Percentiles rank a stretch among this genome's conserved stretches.
Conservation (phyloP, 1,140 invertebrate species). For the Ostrea denselamellosa region DNA sequence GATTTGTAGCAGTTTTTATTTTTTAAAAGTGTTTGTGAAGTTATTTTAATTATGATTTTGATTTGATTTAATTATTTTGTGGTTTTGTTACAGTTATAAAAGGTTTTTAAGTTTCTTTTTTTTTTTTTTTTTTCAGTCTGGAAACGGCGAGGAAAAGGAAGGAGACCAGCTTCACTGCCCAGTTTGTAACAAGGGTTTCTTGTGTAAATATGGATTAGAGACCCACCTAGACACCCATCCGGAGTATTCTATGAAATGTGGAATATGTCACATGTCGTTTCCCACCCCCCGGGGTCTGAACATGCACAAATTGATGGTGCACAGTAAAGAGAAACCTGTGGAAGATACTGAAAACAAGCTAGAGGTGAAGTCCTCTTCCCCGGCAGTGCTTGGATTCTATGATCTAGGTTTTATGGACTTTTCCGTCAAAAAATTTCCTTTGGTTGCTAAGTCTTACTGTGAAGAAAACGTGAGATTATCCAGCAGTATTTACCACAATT, state of each 20-base stretch:
- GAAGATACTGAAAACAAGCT: slow-evolving; percentile 51
- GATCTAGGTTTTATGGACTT: slow-evolving; percentile 90
- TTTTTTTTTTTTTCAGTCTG: slow-evolving; percentile 39
- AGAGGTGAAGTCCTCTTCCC: slow-evolving; percentile 42
- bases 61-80: slow-evolving; percentile 19
- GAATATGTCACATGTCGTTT: slow-evolving; percentile 85
- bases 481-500: slow-evolving; percentile 83
- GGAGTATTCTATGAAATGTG: slow-evolving; percentile 85
- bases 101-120: background rate
- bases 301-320: slow-evolving; percentile 83
- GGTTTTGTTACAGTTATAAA: slow-evolving; percentile 4
- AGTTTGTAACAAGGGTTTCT: slow-evolving; percentile 83
- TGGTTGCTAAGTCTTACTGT: slow-evolving; percentile 87
- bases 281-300: slow-evolving; percentile 86
- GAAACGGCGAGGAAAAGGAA: slow-evolving; percentile 61
- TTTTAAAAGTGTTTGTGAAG: background rate
- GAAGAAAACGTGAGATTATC: slow-evolving; percentile 85
- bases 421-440: slow-evolving; percentile 87
- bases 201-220: slow-evolving; percentile 82
- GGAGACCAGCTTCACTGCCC: slow-evolving; percentile 71
- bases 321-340: slow-evolving; percentile 75
- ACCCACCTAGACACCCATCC: slow-evolving; percentile 86
- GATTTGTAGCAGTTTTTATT: background rate
- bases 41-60: slow-evolving; percentile 13
- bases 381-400: slow-evolving; percentile 82